Conservation (phyloP, 2,113 vertebrate species). For the Propithecus coquereli region DNA sequence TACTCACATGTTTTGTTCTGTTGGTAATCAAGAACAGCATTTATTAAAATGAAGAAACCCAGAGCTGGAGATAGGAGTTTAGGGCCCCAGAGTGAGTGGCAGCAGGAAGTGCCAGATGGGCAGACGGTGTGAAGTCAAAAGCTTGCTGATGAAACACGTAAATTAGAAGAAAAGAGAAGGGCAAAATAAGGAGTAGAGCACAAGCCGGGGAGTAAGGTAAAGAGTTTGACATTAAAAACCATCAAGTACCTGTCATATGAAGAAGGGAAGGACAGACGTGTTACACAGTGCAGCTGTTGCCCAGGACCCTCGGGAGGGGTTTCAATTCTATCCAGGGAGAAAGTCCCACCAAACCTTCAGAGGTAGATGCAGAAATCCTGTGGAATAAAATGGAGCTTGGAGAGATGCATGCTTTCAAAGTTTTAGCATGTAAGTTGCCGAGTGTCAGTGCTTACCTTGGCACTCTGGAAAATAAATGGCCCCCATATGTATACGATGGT, state of each 20-base stretch:
- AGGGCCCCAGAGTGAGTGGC: not conserved
- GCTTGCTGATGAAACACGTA: not conserved
- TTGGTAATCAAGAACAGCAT: not conserved
- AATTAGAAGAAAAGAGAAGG: not conserved
- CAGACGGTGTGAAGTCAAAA: rapidly evolving
- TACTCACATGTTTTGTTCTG: rapidly evolving
- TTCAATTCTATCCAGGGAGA: not conserved
- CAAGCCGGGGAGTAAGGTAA: not conserved
- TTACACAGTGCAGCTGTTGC: too few relatives aligned
- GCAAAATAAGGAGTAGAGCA: not conserved
- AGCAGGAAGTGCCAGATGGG: not conserved
- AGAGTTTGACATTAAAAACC: not conserved
- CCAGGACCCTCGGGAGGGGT: rapidly evolving
- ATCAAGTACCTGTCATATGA: rapidly evolving
- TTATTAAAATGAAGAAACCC: not conserved
- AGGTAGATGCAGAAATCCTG: not conserved
- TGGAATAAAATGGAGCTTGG: not conserved
- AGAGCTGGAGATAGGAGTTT: too few relatives aligned
- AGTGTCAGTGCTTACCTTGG: not conserved
- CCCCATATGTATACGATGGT: rapidly evolving
- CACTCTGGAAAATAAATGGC: not conserved
- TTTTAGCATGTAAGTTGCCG: not conserved
- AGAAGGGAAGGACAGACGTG: not conserved
- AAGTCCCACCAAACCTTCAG: rapidly evolving
- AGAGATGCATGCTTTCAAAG: not conserved